Base-by-base conservation (phyloP, 1,140 invertebrate species). In the Drosophila parabipectinata region DNA sequence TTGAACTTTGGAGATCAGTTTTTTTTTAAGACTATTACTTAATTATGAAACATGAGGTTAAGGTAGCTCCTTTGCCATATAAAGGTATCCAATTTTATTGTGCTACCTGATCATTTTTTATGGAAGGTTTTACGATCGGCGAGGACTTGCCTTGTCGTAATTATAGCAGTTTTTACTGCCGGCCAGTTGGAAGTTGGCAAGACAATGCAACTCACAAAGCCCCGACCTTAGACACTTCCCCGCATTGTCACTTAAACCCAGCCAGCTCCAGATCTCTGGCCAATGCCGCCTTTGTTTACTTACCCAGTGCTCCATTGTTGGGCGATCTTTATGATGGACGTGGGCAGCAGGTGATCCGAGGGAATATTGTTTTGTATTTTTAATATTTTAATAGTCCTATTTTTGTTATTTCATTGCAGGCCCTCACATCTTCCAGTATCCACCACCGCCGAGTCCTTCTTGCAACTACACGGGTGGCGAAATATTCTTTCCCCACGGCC, bases 381-480 rank as follows among this genome's bases (percentile, higher is more conserved):
- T 3, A 21, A 21, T 21, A 21, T 21, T 14, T 14, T 41, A 14
- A 41, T 14, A 41, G 8, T 41, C 3, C 12, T 15, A 6, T 18
- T 8, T 7, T 8, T 14, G 14, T 6, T 10, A 9, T 45, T 52
- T 32, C 26, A 7, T 77, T 90, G 26, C 74, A 92, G 91, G 79
- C 57, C 63, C 91, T 7, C 89, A 90, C 48, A 80, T 90, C 61
- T 91, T 91, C 32, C 90, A 91, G 63, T 91, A 92, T 61, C 91
- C 91, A 34, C 76, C 89, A 59, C 90, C 90, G 56, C 85, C 87
- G 37, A 92, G 91, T 57, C 91, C 90, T 30, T 92, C 89, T 4
- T 92, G 90, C 58, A 79, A 77, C 55, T 91, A 80, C 56, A 72
- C 63, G 6, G 75, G 72, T 48, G 79, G 77, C 44, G 91, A 91